phyloP scores from a whole-genome alignment of 2,888 invertebrate genomes.

The Caenorhabditis wallacei region DNA sequence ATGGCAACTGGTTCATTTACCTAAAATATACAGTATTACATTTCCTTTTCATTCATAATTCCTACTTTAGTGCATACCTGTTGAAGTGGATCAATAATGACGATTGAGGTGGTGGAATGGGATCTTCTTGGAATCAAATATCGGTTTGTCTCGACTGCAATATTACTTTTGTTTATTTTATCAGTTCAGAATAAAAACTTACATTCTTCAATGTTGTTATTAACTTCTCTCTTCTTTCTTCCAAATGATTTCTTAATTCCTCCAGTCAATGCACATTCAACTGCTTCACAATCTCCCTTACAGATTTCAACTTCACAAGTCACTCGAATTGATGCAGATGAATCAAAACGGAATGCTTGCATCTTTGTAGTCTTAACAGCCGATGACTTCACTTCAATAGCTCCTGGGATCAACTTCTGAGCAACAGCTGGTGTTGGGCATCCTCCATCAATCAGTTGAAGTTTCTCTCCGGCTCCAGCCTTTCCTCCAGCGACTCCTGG shows the following conservation, averaged over 20 bases:
- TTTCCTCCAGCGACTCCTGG: constrained; percentile 73
- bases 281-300: constrained; percentile 81
- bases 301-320: constrained; percentile 83
- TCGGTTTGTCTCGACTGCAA: constrained; percentile 81
- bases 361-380: constrained; percentile 73
- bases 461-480: constrained; percentile 72
- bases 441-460: constrained; percentile 82
- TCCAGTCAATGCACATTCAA: constrained; percentile 78
- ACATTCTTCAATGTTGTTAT: constrained; percentile 74
- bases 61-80: constrained; percentile 68
- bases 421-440: constrained; percentile 83
- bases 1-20: constrained; percentile 78
- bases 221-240: constrained; percentile 81
- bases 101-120: constrained; percentile 80
- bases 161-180: background rate
- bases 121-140: constrained; percentile 81
- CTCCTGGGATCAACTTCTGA: constrained; percentile 82
- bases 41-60: background rate
- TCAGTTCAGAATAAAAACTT: constrained; percentile 26
- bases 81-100: constrained; percentile 82
- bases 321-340: constrained; percentile 79
- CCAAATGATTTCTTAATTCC: constrained; percentile 80
- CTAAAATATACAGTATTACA: constrained; percentile 31
- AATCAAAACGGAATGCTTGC: constrained; percentile 83
- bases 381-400: constrained; percentile 75